phyloP scores from a whole-genome alignment of 2,888 invertebrate species.

The Stratiomys singularior region DNA sequence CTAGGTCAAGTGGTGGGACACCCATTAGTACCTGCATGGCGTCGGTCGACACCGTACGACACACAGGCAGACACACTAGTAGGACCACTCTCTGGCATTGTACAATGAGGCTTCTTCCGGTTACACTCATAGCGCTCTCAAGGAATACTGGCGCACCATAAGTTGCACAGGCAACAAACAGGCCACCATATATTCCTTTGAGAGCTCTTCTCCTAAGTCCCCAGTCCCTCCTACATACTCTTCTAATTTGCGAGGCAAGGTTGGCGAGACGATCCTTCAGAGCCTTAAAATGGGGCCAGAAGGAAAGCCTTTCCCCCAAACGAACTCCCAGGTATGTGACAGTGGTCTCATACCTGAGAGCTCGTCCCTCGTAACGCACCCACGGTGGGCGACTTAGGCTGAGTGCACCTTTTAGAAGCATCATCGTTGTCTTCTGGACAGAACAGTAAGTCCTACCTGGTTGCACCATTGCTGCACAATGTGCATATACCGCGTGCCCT shows the following conservation, averaged over 20 bases:
- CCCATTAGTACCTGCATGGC: not conserved
- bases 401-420: not conserved
- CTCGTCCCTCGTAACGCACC: no score
- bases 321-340: not conserved
- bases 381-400: no score
- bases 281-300: not conserved
- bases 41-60: not conserved
- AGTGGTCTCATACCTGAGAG: not conserved
- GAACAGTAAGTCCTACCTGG: not conserved
- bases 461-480: not conserved
- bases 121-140: not conserved
- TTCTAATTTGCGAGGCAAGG: not conserved
- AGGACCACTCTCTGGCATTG: not conserved
- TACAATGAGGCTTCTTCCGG: not conserved
- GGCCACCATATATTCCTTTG: not conserved
- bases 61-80: not conserved
- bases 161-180: not conserved
- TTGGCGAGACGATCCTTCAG: not conserved
- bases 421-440: not conserved
- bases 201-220: not conserved
- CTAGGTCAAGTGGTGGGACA: not conserved
- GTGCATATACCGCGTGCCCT: not conserved
- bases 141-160: not conserved
- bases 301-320: slow-evolving; percentile 7
- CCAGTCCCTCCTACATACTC: not conserved